Percentiles rank a stretch among this genome's conserved stretches.
phyloP scores from a whole-genome alignment of 2,888 invertebrate genomes.

The Volucella zonaria region DNA sequence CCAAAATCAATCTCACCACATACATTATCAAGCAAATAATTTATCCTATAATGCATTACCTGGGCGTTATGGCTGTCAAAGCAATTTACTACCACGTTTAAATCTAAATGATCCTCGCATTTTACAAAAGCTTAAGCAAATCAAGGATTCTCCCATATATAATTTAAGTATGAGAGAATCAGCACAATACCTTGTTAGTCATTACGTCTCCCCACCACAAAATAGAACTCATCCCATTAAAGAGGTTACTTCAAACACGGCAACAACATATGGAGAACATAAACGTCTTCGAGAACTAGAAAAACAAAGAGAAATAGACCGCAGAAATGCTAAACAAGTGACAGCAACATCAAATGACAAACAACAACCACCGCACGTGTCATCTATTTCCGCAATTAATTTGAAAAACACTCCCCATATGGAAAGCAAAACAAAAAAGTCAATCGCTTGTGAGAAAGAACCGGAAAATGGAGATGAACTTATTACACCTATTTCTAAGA shows the following conservation, averaged over 20 bases:
- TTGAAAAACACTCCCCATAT: not conserved
- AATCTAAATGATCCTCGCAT: constrained; percentile 66
- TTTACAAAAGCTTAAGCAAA: constrained; percentile 48
- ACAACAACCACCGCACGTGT: not conserved
- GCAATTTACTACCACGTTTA: constrained; percentile 21
- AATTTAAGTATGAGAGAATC: constrained; percentile 49
- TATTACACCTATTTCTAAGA: constrained; percentile 6
- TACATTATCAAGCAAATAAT: constrained; percentile 15
- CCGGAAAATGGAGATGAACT: constrained; percentile 1
- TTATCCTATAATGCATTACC: not conserved
- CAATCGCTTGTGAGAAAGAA: not conserved
- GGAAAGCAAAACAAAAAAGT: constrained; percentile 15
- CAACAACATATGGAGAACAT: constrained; percentile 62
- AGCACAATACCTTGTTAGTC: constrained; percentile 31
- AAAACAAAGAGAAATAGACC: constrained; percentile 25
- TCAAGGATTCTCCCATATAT: constrained; percentile 57
- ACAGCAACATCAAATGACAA: not conserved
- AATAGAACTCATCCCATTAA: not conserved
- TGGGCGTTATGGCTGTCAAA: constrained; percentile 5
- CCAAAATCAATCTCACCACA: constrained; percentile 29
- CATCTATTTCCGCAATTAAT: not conserved
- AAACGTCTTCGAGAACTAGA: constrained; percentile 60
- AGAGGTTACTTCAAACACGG: constrained; percentile 51
- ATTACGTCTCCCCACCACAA: not conserved
- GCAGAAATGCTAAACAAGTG: not conserved